These are phyloP conservation scores for Gadopsis marmoratus DNA, from an alignment of 2,797 vertebrate species.

Conservation along the genomic window DNA sequence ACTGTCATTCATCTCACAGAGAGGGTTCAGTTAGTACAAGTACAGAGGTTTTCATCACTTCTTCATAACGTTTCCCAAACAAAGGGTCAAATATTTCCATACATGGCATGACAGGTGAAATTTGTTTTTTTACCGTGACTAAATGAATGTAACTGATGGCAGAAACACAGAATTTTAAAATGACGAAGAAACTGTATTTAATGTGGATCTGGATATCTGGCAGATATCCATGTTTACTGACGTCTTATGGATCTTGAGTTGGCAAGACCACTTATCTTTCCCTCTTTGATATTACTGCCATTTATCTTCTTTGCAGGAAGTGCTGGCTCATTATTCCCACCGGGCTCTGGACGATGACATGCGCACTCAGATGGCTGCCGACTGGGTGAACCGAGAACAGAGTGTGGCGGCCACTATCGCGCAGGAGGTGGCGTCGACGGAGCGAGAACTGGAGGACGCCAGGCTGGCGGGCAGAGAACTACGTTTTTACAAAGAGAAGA, in stretches of 20 bases:
- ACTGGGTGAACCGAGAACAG: slow-evolving; percentile 98
- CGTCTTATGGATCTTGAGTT: neutral
- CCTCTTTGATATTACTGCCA: neutral
- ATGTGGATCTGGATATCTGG: too few species aligned
- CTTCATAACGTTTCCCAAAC: slow-evolving; percentile 15
- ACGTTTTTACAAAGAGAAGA: slow-evolving; percentile 94
- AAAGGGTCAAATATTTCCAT: neutral
- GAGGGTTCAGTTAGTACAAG: slow-evolving; percentile 20
- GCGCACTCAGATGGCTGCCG: slow-evolving; percentile 95
- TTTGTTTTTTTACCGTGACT: neutral
- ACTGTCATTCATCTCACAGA: slow-evolving; percentile 26
- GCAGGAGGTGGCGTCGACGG: slow-evolving; percentile 91
- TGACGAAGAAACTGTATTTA: too few species aligned
- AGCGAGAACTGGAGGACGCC: slow-evolving; percentile 94
- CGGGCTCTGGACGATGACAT: slow-evolving; percentile 97
- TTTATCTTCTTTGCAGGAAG: slow-evolving; percentile 85
- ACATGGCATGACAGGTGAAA: neutral
- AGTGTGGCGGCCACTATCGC: slow-evolving; percentile 87
- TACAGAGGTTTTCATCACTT: slow-evolving; percentile 8
- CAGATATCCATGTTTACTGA: too few species aligned
- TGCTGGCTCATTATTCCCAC: slow-evolving; percentile 98
- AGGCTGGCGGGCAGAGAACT: slow-evolving; percentile 95
- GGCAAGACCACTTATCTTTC: neutral
- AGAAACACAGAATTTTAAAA: neutral
- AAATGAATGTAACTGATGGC: neutral